Percentiles rank a stretch among this genome's conserved stretches.
Conservation (phyloP, 2,888 invertebrate species). For the Cheilosia vulpina region DNA sequence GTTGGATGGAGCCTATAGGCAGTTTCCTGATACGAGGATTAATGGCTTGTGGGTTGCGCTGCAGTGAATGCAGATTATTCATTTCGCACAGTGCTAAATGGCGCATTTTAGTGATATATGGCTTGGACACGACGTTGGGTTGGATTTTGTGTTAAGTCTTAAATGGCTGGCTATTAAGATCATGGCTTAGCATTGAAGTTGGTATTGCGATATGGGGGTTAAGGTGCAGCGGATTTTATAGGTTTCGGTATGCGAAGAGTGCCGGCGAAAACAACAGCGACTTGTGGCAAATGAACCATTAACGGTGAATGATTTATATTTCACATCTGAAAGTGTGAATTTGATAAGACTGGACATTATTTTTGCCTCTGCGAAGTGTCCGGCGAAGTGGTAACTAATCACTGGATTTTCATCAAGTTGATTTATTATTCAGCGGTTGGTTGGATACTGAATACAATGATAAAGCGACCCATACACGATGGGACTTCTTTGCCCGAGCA, state of each 20-base stretch:
- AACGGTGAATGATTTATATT: not conserved
- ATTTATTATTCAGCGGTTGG: too few species aligned
- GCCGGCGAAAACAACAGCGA: not conserved
- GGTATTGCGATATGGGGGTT: slow-evolving; percentile 51
- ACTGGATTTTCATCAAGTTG: too few species aligned
- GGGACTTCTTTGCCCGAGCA: too few species aligned
- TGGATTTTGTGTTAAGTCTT: slow-evolving; percentile 7
- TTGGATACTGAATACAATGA: too few species aligned
- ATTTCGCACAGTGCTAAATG: slow-evolving; percentile 46
- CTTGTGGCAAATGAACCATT: not conserved
- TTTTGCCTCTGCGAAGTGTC: too few species aligned
- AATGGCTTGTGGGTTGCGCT: slow-evolving; percentile 51
- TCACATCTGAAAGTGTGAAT: not conserved
- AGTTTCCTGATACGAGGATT: slow-evolving; percentile 73
- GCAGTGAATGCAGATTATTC: slow-evolving; percentile 59
- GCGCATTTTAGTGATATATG: slow-evolving; percentile 57
- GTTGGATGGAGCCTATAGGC: not conserved
- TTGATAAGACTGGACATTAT: not conserved
- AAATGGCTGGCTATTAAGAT: slow-evolving; percentile 64
- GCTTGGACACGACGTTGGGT: slow-evolving; percentile 64
- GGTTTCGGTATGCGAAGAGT: not conserved
- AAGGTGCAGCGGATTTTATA: slow-evolving; percentile 55
- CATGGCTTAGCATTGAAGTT: slow-evolving; percentile 62
- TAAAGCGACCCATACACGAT: too few species aligned
- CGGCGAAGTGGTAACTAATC: too few species aligned